These are phyloP conservation scores for Branchipolynoe longqiensis DNA, from an alignment of 2,888 invertebrate genomes.

Conservation along the genomic window DNA sequence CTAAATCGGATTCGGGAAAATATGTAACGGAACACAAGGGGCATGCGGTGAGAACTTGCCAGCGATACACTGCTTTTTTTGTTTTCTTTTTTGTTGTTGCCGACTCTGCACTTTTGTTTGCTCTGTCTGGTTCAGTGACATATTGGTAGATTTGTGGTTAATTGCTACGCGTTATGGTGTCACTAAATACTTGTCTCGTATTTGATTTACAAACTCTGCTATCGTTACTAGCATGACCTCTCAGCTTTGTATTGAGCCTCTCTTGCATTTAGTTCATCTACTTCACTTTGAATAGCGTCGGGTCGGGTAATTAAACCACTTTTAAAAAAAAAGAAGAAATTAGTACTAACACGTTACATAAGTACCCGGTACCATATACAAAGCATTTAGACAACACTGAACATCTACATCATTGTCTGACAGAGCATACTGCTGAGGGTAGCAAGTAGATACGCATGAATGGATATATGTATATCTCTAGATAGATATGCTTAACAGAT, in stretches of 20 bases:
- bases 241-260: too few species aligned
- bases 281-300: background rate
- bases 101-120: background rate
- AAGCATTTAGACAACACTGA: conserved; percentile 52
- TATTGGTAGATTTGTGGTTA: conserved; percentile 19
- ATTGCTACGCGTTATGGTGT: conserved; percentile 50
- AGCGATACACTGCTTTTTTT: too few species aligned
- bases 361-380: conserved; percentile 49
- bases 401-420: conserved; percentile 48
- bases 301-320: conserved; percentile 15
- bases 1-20: background rate
- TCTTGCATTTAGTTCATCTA: background rate
- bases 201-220: too few species aligned
- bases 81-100: background rate
- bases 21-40: background rate
- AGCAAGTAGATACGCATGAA: conserved; percentile 52
- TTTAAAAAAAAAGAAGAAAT: too few species aligned
- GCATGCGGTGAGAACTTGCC: too few species aligned
- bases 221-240: too few species aligned
- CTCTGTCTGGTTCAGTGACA: background rate
- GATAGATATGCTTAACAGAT: conserved; percentile 56
- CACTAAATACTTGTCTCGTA: conserved; percentile 40
- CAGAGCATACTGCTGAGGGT: conserved; percentile 45
- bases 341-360: background rate
- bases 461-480: conserved; percentile 44